phyloP scores from a whole-genome alignment of 2,888 invertebrate genomes.

The Margaritifera margaritifera region DNA sequence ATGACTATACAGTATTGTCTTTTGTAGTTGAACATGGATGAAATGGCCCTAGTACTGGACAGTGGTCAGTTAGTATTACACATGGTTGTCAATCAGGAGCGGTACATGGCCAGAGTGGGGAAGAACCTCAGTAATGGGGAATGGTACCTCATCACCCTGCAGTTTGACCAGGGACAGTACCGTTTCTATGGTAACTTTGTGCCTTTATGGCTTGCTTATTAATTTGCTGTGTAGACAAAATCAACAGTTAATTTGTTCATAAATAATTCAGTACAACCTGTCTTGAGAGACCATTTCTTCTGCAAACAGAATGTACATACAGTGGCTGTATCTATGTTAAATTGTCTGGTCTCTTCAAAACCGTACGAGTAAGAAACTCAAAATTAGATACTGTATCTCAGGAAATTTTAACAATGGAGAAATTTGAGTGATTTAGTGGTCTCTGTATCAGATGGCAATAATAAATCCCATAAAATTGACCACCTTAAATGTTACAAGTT shows the following conservation, averaged over 20 bases:
- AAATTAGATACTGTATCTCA: too few relatives aligned
- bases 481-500: too few relatives aligned
- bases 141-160: constrained; percentile 54
- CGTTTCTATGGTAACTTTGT: constrained; percentile 44
- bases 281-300: background rate
- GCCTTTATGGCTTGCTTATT: too few relatives aligned
- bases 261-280: background rate
- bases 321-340: too few relatives aligned
- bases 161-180: constrained; percentile 44
- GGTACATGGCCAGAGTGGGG: constrained; percentile 38
- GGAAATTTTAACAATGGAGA: too few relatives aligned
- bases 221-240: background rate
- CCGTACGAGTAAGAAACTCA: too few relatives aligned
- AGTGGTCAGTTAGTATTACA: constrained; percentile 52
- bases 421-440: too few relatives aligned
- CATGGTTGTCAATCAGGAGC: constrained; percentile 51
- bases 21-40: constrained; percentile 54
- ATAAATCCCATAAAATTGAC: too few relatives aligned
- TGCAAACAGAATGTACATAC: background rate
- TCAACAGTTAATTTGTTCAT: background rate
- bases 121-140: constrained; percentile 51
- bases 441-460: too few relatives aligned
- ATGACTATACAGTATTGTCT: background rate
- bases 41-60: constrained; percentile 51
- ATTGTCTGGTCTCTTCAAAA: too few relatives aligned